Conservation (phyloP, 1,140 invertebrate species). For the Temnothorax curvispinosus region DNA sequence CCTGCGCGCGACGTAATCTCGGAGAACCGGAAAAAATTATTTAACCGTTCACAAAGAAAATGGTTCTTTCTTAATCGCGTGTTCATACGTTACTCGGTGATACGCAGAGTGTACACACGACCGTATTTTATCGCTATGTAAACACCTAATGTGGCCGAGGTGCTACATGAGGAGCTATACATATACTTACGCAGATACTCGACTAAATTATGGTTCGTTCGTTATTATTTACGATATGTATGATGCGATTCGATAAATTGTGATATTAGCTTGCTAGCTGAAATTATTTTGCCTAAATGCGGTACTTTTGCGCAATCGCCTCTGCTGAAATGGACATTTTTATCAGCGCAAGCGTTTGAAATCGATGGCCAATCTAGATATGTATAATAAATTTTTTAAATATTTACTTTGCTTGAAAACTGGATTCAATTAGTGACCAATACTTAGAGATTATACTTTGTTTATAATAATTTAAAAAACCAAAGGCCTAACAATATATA, state of each 20-base stretch:
- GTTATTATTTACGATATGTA: slow-evolving; percentile 60
- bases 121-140: slow-evolving; percentile 66
- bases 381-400: background rate
- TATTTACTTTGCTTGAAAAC: background rate
- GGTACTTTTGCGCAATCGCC: background rate
- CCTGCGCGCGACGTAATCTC: background rate
- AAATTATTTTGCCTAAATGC: background rate
- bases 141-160: slow-evolving; percentile 62
- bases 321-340: background rate
- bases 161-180: slow-evolving; percentile 15
- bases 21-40: background rate
- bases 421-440: background rate
- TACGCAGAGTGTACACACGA: slow-evolving; percentile 33
- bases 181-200: background rate
- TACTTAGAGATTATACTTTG: background rate
- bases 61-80: slow-evolving; percentile 30
- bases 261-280: background rate
- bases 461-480: background rate
- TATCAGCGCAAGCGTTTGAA: background rate
- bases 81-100: slow-evolving; percentile 26
- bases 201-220: slow-evolving; percentile 60
- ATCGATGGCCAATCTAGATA: background rate
- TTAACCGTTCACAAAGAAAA: slow-evolving; percentile 19
- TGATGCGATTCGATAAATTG: slow-evolving; percentile 53
- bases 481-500: background rate